phyloP scores from a whole-genome alignment of 2,797 vertebrate species.

The Sebastes hubbsi region DNA sequence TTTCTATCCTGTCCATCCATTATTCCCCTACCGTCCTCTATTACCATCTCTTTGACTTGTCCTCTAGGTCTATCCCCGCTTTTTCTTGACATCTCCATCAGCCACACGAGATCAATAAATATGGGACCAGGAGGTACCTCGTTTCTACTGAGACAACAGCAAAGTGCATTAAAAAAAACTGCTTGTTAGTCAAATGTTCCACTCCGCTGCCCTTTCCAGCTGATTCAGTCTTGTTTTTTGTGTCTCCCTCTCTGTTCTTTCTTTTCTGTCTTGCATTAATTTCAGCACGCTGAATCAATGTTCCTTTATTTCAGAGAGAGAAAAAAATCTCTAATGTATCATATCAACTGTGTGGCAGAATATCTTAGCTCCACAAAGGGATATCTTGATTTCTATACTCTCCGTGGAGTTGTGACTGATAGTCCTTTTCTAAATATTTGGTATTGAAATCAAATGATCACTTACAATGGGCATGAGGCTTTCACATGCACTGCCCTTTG shows the following conservation, averaged over 20 bases:
- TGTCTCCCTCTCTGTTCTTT: constrained; percentile 30
- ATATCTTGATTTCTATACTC: constrained; percentile 19
- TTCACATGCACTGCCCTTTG: constrained; percentile 19
- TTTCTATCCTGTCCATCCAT: neutral
- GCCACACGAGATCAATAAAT: constrained; percentile 70
- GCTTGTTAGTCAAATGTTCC: constrained; percentile 80
- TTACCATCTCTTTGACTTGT: constrained; percentile 42
- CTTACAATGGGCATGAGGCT: neutral
- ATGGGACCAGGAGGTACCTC: constrained; percentile 52
- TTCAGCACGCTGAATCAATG: constrained; percentile 46
- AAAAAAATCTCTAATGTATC: constrained; percentile 2
- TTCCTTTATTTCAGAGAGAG: constrained; percentile 28
- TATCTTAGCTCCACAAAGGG: neutral
- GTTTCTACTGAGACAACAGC: constrained; percentile 60
- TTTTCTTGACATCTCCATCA: constrained; percentile 74
- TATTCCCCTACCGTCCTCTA: constrained; percentile 9
- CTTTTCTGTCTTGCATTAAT: constrained; percentile 42
- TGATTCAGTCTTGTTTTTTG: constrained; percentile 53
- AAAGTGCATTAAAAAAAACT: constrained; percentile 71
- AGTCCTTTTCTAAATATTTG: constrained; percentile 31
- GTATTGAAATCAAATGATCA: constrained; percentile 39
- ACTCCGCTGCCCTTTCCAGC: constrained; percentile 52
- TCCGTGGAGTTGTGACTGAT: constrained; percentile 18
- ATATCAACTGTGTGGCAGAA: constrained; percentile 17
- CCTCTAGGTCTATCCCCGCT: constrained; percentile 25